A percentile compares a stretch with the other conserved stretches of the same genome.
Conservation (phyloP, 2,113 vertebrate species). For the Baryphthengus martii region DNA sequence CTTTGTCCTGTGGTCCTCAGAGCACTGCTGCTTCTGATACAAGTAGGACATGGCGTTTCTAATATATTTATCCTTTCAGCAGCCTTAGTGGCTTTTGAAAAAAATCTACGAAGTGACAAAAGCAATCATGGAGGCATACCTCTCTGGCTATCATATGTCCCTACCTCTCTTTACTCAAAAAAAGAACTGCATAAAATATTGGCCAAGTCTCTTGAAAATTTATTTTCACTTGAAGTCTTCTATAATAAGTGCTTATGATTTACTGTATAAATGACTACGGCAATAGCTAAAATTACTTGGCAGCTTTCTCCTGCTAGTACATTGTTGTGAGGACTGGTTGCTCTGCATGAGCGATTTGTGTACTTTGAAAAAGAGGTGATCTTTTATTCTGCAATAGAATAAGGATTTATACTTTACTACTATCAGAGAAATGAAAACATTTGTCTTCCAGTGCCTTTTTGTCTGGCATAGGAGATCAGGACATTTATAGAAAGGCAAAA, state of each 20-base stretch:
- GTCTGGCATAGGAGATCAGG: not conserved
- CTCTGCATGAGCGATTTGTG: not conserved
- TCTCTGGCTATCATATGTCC: not conserved
- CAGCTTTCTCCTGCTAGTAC: not conserved
- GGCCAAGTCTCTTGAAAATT: not conserved
- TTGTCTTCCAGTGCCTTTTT: not conserved
- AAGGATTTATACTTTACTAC: not conserved
- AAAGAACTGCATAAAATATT: not conserved
- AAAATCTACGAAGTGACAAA: not conserved
- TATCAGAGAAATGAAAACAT: not conserved
- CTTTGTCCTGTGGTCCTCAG: not conserved
- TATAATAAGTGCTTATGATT: not conserved
- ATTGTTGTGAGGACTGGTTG: not conserved
- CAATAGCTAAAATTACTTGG: conserved; percentile 15
- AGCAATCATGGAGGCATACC: not conserved
- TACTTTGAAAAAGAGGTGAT: not conserved
- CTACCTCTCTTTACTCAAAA: not conserved
- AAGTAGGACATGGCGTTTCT: not conserved
- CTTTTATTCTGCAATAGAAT: not conserved
- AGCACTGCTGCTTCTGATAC: not conserved
- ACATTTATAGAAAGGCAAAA: not conserved
- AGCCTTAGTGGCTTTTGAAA: not conserved
- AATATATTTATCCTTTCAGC: not conserved
- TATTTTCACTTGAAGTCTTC: not conserved
- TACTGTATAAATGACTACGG: not conserved